Conservation (phyloP, 2,113 vertebrate species). For the Sminthopsis crassicaudata region DNA sequence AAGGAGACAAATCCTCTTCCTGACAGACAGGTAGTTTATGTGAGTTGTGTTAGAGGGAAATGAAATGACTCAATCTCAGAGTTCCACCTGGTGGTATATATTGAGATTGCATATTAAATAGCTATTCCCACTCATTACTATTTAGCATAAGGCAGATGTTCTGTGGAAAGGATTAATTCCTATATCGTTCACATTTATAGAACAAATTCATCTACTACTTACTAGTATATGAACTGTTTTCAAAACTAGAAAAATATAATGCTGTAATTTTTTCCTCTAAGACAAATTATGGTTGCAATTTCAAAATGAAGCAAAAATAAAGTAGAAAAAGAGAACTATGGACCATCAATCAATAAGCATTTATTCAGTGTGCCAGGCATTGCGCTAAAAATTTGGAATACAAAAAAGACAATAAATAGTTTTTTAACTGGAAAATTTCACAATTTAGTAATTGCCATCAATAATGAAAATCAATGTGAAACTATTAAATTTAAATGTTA, state of each 20-base stretch:
- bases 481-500: neutral
- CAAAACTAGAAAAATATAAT: neutral
- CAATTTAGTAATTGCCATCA: neutral
- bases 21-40: neutral
- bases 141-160: neutral
- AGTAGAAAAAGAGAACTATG: neutral
- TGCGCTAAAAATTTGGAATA: neutral
- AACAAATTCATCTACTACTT: neutral
- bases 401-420: neutral
- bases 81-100: neutral
- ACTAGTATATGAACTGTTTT: neutral
- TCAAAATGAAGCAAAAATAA: neutral
- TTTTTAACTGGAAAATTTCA: neutral
- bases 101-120: neutral
- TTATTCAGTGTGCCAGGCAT: neutral
- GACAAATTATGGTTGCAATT: neutral
- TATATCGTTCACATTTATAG: neutral
- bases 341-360: neutral
- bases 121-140: neutral
- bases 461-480: neutral
- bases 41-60: neutral
- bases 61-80: neutral
- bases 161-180: neutral
- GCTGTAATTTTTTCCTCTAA: neutral
- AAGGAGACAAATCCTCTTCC: neutral